Conservation (phyloP, 2,797 vertebrate species). For the Etheostoma perlongum region DNA sequence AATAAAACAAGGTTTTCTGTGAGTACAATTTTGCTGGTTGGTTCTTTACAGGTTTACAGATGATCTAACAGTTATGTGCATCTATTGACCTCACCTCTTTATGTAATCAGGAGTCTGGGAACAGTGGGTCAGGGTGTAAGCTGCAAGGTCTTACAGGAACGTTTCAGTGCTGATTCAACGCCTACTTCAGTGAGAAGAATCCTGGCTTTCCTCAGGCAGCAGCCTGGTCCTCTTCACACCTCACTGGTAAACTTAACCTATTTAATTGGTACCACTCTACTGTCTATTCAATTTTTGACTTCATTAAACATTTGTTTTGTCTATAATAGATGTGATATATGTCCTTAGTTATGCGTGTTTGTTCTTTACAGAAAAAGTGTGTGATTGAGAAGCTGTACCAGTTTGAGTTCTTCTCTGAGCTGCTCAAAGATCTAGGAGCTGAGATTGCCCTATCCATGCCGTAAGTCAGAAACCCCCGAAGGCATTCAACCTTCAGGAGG, state of each 20-base stretch:
- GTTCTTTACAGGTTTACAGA: neutral
- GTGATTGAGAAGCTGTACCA: constrained; percentile 77
- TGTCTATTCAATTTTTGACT: neutral
- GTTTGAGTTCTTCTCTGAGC: constrained; percentile 79
- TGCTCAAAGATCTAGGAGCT: constrained; percentile 79
- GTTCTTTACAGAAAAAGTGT: constrained; percentile 82
- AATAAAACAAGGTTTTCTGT: constrained; percentile 69
- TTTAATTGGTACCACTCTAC: neutral
- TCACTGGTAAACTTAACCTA: constrained; percentile 78
- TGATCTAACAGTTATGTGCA: neutral
- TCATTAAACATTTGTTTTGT: neutral
- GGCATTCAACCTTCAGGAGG: too few species aligned
- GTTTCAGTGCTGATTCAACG: constrained; percentile 46
- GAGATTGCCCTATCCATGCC: constrained; percentile 83
- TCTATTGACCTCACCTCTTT: neutral
- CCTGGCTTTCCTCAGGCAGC: constrained; percentile 76
- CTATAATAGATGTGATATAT: neutral
- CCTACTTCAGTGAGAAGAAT: constrained; percentile 57
- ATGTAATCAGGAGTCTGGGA: constrained; percentile 77
- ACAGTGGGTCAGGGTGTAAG: constrained; percentile 79
- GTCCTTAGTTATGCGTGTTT: constrained; percentile 2
- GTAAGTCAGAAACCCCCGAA: constrained; percentile 73
- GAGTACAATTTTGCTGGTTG: constrained; percentile 49
- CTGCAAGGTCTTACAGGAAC: constrained; percentile 70
- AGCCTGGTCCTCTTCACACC: constrained; percentile 80